Evolutionary conservation across 2,888 invertebrate genomes (phyloP).

Genomic region (Teleogryllus oceanicus): DNA sequence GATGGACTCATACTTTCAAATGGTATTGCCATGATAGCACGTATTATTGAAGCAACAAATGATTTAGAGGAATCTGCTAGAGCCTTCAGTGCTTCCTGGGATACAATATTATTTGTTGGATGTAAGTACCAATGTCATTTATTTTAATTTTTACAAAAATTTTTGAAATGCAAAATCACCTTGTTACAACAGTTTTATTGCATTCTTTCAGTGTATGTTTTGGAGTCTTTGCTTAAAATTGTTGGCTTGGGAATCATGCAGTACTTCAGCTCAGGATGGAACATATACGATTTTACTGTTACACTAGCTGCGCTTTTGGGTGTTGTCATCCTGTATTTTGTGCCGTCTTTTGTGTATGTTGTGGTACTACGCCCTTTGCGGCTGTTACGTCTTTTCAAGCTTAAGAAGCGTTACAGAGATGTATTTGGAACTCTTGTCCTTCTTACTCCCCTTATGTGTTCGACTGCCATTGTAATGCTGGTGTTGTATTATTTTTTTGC

Average conservation of each 20-base stretch:
- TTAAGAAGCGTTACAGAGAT: slow-evolving; percentile 53
- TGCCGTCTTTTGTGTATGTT: slow-evolving; percentile 65
- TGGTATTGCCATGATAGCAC: slow-evolving; percentile 68
- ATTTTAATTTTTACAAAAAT: not conserved
- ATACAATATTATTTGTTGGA: slow-evolving; percentile 66
- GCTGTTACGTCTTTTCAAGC: slow-evolving; percentile 45
- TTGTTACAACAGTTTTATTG: not conserved
- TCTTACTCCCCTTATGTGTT: slow-evolving; percentile 76
- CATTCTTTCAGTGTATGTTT: slow-evolving; percentile 64
- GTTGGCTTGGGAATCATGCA: slow-evolving; percentile 66
- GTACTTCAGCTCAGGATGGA: slow-evolving; percentile 81
- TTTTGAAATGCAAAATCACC: not conserved
- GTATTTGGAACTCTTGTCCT: slow-evolving; percentile 79
- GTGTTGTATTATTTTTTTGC: slow-evolving; percentile 86
- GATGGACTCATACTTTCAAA: slow-evolving; percentile 70
- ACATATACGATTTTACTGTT: slow-evolving; percentile 71
- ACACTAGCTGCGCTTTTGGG: slow-evolving; percentile 66
- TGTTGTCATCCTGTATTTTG: slow-evolving; percentile 62
- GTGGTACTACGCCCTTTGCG: slow-evolving; percentile 69
- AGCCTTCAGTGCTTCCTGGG: slow-evolving; percentile 70
- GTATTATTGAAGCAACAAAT: slow-evolving; percentile 61
- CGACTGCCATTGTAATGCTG: slow-evolving; percentile 77
- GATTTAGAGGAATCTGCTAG: slow-evolving; percentile 59
- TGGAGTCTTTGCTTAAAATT: slow-evolving; percentile 70
- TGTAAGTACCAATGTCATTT: slow-evolving; percentile 51